Conservation (phyloP, 2,888 invertebrate genomes). For the Chaetoderma sp. region DNA sequence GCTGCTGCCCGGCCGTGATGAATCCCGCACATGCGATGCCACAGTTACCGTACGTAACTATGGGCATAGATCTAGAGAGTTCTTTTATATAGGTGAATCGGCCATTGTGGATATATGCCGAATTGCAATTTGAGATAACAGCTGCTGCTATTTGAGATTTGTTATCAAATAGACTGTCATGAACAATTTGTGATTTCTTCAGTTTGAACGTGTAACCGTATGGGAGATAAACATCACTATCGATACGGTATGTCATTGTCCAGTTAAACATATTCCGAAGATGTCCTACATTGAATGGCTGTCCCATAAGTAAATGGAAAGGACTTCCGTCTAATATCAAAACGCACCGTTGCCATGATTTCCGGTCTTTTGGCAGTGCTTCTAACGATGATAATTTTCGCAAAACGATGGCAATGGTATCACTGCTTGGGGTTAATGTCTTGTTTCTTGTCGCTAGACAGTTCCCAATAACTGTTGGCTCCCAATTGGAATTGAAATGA, state of each 20-base stretch:
- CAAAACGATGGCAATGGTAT: not conserved
- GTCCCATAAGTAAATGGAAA: not conserved
- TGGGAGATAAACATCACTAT: not conserved
- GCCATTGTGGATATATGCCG: not conserved
- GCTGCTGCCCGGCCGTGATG: not conserved
- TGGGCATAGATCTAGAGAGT: not conserved
- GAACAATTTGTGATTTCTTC: too few species aligned
- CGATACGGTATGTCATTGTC: not conserved
- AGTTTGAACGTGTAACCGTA: not conserved
- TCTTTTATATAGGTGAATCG: not conserved
- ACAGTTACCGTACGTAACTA: not conserved
- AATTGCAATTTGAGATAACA: not conserved
- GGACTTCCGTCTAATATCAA: constrained; percentile 3
- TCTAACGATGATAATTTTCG: not conserved
- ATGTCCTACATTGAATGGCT: not conserved
- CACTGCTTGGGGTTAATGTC: not conserved
- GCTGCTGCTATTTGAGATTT: not conserved
- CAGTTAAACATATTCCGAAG: constrained; percentile 1
- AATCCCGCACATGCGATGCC: not conserved
- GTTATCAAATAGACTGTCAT: too few species aligned
- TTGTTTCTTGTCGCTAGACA: too few species aligned
- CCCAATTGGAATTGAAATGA: too few species aligned
- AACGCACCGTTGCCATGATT: constrained; percentile 1
- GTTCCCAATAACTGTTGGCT: too few species aligned
- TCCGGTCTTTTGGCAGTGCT: not conserved